Conservation (phyloP, 1,140 invertebrate genomes). For the Zaprionus gabonicus region DNA sequence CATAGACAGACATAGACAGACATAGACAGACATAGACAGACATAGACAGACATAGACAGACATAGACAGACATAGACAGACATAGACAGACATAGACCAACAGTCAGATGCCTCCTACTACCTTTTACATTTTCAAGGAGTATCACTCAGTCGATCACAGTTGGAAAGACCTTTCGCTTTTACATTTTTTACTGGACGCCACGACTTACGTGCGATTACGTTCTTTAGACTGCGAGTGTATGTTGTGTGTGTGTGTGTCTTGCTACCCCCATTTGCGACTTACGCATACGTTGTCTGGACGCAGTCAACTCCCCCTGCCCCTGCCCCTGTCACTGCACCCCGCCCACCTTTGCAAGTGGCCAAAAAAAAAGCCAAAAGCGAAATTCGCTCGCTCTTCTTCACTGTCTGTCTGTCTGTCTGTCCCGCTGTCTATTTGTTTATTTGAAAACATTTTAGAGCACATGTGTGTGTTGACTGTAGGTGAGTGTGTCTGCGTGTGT, state of each 20-base stretch:
- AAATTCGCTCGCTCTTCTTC: conserved; percentile 31
- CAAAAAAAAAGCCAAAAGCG: conserved; percentile 63
- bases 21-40: no score
- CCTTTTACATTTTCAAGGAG: neutral
- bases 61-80: no score
- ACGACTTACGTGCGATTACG: conserved; percentile 80
- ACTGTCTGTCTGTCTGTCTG: conserved; percentile 38
- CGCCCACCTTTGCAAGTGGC: conserved; percentile 43
- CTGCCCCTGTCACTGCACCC: conserved; percentile 25
- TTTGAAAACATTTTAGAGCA: conserved; percentile 73
- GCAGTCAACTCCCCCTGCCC: neutral
- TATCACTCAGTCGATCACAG: neutral
- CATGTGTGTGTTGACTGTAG: conserved; percentile 30
- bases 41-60: no score
- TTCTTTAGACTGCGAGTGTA: conserved; percentile 59
- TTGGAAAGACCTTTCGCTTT: conserved; percentile 31
- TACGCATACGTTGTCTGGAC: conserved; percentile 71
- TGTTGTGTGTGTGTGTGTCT: conserved; percentile 25
- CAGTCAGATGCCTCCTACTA: no score
- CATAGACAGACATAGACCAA: no score
- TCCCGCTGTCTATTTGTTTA: conserved; percentile 71
- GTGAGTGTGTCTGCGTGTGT: conserved; percentile 26
- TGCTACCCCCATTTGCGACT: conserved; percentile 73
- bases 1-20: no score
- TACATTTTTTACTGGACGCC: conserved; percentile 78